Evolutionary conservation across 2,113 vertebrate genomes (phyloP).

Genomic region (Entosphenus tridentatus): DNA sequence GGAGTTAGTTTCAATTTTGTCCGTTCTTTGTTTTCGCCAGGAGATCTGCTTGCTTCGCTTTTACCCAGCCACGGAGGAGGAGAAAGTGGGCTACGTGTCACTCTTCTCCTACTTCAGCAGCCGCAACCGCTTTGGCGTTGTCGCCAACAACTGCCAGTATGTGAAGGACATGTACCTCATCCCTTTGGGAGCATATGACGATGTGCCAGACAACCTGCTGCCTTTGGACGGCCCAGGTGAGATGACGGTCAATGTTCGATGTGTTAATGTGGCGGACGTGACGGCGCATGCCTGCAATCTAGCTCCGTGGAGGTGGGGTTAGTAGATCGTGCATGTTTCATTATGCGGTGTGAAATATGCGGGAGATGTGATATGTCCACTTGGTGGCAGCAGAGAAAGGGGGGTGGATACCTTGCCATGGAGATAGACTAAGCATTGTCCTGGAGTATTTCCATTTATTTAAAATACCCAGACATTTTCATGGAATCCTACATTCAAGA

Average conservation of each 20-base stretch:
- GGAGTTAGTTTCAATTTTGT: background rate
- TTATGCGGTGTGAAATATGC: too few species aligned
- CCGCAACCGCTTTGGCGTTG: slow-evolving; percentile 75
- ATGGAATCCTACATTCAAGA: too few species aligned
- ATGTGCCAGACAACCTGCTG: slow-evolving; percentile 89
- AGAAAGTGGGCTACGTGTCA: slow-evolving; percentile 81
- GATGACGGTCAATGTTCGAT: background rate
- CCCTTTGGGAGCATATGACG: slow-evolving; percentile 62
- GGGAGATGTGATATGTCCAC: too few species aligned
- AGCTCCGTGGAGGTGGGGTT: too few species aligned
- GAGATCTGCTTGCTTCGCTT: slow-evolving; percentile 92
- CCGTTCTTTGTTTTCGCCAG: slow-evolving; percentile 25
- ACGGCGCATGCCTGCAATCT: too few species aligned
- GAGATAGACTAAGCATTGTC: too few species aligned
- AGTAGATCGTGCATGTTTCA: too few species aligned
- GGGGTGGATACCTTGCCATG: too few species aligned
- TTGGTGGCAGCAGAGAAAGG: too few species aligned
- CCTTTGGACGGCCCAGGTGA: slow-evolving; percentile 97
- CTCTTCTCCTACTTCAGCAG: slow-evolving; percentile 93
- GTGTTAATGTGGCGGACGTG: too few species aligned
- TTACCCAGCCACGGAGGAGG: slow-evolving; percentile 76
- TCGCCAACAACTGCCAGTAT: slow-evolving; percentile 81
- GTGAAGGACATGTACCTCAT: slow-evolving; percentile 98
- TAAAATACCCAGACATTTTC: too few species aligned
- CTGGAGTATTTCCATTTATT: too few species aligned